These are phyloP conservation scores for Carduelis carduelis DNA, from an alignment of 2,797 vertebrate species.

Conservation along the genomic window DNA sequence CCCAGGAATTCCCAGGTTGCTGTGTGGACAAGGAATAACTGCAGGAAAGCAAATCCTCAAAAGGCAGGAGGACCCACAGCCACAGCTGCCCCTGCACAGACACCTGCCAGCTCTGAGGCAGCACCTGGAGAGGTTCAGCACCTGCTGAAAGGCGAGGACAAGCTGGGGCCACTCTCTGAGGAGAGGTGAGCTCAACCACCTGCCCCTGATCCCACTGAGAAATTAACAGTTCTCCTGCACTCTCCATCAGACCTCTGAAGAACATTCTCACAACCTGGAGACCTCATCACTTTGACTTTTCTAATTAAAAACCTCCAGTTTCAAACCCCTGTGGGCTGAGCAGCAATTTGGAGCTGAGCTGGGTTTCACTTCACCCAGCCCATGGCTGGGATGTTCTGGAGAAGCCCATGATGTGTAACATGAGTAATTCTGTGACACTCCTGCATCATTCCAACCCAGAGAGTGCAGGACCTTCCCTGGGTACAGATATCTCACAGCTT, in stretches of 20 bases:
- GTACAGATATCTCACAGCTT: neutral
- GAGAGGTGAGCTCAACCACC: neutral
- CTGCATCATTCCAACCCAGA: neutral
- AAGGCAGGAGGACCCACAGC: neutral
- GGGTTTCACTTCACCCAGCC: neutral
- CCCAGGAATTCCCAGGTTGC: neutral
- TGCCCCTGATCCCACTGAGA: neutral
- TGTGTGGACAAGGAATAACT: neutral
- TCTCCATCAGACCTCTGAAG: neutral
- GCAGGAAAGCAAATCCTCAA: neutral
- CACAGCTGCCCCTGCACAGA: neutral
- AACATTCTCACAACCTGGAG: neutral
- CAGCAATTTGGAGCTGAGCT: neutral
- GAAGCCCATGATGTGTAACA: rapidly evolving
- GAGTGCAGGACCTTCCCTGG: neutral
- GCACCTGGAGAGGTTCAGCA: neutral
- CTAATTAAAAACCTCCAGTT: neutral
- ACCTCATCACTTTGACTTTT: neutral
- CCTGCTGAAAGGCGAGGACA: neutral
- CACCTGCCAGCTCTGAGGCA: neutral
- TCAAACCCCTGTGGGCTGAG: neutral
- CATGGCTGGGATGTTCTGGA: neutral
- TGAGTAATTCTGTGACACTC: neutral
- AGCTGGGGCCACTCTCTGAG: neutral
- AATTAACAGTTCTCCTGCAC: neutral